These are phyloP conservation scores for Leptodactylus fuscus DNA, from an alignment of 2,113 vertebrate genomes.

Conservation along the genomic window DNA sequence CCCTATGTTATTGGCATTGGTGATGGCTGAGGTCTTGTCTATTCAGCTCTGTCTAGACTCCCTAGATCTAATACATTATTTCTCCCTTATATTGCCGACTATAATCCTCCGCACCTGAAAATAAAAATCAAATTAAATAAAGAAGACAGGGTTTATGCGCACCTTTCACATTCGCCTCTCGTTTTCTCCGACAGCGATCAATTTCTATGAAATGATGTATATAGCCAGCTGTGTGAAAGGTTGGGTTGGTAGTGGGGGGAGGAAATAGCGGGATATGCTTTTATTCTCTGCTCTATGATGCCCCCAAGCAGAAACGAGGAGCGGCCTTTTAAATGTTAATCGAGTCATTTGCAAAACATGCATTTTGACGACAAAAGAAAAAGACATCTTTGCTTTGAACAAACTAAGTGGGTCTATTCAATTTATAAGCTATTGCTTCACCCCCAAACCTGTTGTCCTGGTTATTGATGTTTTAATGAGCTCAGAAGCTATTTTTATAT, in stretches of 20 bases:
- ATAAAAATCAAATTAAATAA: constrained; percentile 37
- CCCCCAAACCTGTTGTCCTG: constrained; percentile 66
- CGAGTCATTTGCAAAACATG: constrained; percentile 76
- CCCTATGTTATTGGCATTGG: background rate
- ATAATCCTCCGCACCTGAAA: constrained; percentile 15
- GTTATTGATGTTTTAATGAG: constrained; percentile 70
- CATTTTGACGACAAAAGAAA: constrained; percentile 72
- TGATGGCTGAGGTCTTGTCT: background rate
- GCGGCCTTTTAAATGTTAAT: constrained; percentile 81
- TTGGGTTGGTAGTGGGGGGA: constrained; percentile 41
- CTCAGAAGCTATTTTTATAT: constrained; percentile 62
- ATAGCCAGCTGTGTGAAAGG: constrained; percentile 49
- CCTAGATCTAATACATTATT: constrained; percentile 1
- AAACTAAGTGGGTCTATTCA: constrained; percentile 73
- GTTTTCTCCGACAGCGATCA: constrained; percentile 66
- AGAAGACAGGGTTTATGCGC: constrained; percentile 9
- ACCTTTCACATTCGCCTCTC: constrained; percentile 12
- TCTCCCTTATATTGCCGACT: background rate
- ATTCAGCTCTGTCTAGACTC: background rate
- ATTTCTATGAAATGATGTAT: constrained; percentile 64
- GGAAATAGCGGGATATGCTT: background rate
- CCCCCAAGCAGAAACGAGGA: constrained; percentile 71
- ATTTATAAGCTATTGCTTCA: constrained; percentile 66
- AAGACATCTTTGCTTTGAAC: constrained; percentile 70
- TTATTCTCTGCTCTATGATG: constrained; percentile 60